Conservation (phyloP, 2,113 vertebrate species). For the Okapia johnstoni region DNA sequence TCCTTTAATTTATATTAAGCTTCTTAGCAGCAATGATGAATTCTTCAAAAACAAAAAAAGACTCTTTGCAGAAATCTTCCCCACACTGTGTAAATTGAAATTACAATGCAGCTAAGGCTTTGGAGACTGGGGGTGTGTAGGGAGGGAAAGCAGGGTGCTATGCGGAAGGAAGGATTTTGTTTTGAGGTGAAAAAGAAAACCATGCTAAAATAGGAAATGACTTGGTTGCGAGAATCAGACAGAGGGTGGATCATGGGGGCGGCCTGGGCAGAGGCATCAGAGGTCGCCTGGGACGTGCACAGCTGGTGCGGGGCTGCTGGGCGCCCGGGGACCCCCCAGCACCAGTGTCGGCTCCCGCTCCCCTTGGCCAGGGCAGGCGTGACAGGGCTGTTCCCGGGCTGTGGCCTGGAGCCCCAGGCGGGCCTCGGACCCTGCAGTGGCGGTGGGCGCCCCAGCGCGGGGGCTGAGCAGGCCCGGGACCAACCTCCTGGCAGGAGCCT, state of each 20-base stretch:
- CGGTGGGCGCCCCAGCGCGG: rapidly evolving
- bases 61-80: conserved; percentile 79
- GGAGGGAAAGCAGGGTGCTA: conserved; percentile 41
- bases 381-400: neutral
- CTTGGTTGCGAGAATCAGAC: conserved; percentile 61
- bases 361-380: neutral
- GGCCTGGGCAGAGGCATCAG: neutral
- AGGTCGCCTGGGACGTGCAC: neutral
- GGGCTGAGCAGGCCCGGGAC: neutral
- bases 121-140: neutral
- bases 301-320: neutral
- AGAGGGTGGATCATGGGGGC: conserved; percentile 62
- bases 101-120: conserved; percentile 73
- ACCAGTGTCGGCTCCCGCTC: too few relatives aligned
- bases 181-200: conserved; percentile 62
- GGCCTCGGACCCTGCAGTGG: neutral
- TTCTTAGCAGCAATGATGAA: conserved; percentile 86
- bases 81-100: conserved; percentile 78
- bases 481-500: neutral
- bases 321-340: rapidly evolving
- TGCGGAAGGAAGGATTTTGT: conserved; percentile 49
- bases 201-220: conserved; percentile 64
- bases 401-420: neutral
- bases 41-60: conserved; percentile 87
- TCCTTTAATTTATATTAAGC: conserved; percentile 89